Percentiles rank a stretch among this genome's conserved stretches.
Evolutionary conservation across 2,888 invertebrate genomes (phyloP).

Genomic region (Oasisia sp.): DNA sequence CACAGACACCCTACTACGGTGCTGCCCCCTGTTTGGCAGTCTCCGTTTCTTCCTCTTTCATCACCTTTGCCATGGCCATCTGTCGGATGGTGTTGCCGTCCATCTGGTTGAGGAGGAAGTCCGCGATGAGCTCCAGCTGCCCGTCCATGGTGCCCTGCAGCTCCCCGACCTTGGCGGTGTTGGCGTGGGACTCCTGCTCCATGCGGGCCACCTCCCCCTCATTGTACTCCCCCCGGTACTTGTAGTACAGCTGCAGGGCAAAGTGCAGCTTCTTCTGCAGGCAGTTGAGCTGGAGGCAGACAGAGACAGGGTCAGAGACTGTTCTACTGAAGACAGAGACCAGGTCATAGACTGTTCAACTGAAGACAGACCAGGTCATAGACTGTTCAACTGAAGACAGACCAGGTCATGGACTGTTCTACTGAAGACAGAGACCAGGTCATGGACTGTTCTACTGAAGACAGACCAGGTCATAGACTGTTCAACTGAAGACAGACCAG

Average conservation of each 20-base stretch:
- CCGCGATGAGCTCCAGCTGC: constrained; percentile 55
- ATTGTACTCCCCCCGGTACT: constrained; percentile 58
- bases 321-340: no score
- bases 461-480: no score
- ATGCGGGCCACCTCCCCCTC: constrained; percentile 53
- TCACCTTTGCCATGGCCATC: constrained; percentile 35
- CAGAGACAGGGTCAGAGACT: no score
- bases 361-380: no score
- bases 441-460: no score
- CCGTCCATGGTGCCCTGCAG: constrained; percentile 45
- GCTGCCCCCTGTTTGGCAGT: not conserved
- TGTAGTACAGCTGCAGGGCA: constrained; percentile 59
- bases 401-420: no score
- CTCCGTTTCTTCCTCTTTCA: constrained; percentile 24
- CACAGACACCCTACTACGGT: not conserved
- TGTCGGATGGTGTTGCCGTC: constrained; percentile 46
- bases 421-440: no score
- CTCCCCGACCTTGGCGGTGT: constrained; percentile 29
- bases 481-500: no score
- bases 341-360: no score
- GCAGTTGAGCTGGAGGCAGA: constrained; percentile 49
- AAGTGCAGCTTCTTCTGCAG: constrained; percentile 58
- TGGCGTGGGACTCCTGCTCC: constrained; percentile 30
- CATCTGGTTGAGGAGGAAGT: constrained; percentile 56
- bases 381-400: no score